Evolutionary conservation across 2,797 vertebrate genomes (phyloP).

Genomic region (Labroides dimidiatus): DNA sequence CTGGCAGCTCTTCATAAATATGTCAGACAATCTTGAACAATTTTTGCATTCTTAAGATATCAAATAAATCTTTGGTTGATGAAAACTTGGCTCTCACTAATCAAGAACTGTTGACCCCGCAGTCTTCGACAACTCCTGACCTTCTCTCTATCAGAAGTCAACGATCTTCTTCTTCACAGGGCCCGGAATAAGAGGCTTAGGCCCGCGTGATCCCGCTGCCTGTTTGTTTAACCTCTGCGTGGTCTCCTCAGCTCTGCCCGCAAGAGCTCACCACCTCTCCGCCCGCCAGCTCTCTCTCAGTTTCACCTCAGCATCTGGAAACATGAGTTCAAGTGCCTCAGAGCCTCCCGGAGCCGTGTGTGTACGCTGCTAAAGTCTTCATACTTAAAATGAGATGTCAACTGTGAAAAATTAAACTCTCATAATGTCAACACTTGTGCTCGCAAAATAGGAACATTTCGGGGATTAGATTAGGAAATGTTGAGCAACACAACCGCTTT

Average conservation of each 20-base stretch:
- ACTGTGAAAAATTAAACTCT: background rate
- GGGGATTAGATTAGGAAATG: conserved; percentile 27
- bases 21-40: background rate
- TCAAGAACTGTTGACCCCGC: conserved; percentile 15
- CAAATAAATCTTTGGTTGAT: background rate
- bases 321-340: conserved; percentile 8
- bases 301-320: conserved; percentile 36
- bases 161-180: conserved; percentile 78
- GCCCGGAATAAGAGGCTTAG: conserved; percentile 79
- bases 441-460: conserved; percentile 18
- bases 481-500: conserved; percentile 18
- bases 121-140: conserved; percentile 53
- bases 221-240: conserved; percentile 81
- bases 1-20: too few species aligned
- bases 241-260: conserved; percentile 62
- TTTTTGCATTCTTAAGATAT: background rate
- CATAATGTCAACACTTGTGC: background rate
- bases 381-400: conserved; percentile 24
- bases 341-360: conserved; percentile 7
- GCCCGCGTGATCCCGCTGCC: conserved; percentile 72
- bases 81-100: background rate
- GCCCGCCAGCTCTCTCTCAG: conserved; percentile 13
- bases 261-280: conserved; percentile 70
- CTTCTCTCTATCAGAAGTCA: conserved; percentile 76
- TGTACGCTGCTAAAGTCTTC: conserved; percentile 11